Base-by-base conservation (phyloP, 2,888 invertebrate genomes). In the Agrotis ipsilon region DNA sequence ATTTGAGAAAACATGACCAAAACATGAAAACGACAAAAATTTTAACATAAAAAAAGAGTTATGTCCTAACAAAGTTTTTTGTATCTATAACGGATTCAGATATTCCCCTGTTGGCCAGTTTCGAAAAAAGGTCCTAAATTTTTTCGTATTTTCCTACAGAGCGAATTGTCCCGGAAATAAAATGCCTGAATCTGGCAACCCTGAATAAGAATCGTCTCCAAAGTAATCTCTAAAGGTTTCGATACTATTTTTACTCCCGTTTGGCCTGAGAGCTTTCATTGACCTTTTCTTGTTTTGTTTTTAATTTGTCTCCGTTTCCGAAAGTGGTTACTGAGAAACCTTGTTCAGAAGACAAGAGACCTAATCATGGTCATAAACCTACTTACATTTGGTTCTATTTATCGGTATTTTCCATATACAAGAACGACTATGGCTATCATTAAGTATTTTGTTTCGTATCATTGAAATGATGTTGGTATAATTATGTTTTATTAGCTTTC, bases 181-280 rank as follows among this genome's bases (percentile, higher is more conserved):
- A n/a, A n/a, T n/a, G n/a, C n/a, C n/a, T n/a, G n/a, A n/a, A n/a
- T n/a, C n/a, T n/a, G n/a, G n/a, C n/a, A n/a, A n/a, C n/a, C n/a
- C n/a, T n/a, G n/a, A n/a, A n/a, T n/a, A 57, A 52, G 27, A 52
- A 45, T 48, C 18, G 21, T 21, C 49, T 46, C 1, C 7, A 32
- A 21, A 54, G 55, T 58, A 76, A 65, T 65, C 58, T 65, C 19
- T 39, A 59, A 66, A 70, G 13, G 24, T 52, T 45, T 52, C 46
- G 24, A 65, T 46, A 49, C 49, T n/a, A n/a, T n/a, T n/a, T n/a
- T n/a, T n/a, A n/a, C 45, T 1, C 51, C 51, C n/a, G 14, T 16
- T 21, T 32, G 21, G 49, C n/a, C n/a, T 24, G 52, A 16, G n/a
- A 14, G 19, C 14, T 58, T 39, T 43, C 24, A 48, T 69, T n/a